phyloP scores from a whole-genome alignment of 2,797 vertebrate genomes.

The Gorsachius magnificus region DNA sequence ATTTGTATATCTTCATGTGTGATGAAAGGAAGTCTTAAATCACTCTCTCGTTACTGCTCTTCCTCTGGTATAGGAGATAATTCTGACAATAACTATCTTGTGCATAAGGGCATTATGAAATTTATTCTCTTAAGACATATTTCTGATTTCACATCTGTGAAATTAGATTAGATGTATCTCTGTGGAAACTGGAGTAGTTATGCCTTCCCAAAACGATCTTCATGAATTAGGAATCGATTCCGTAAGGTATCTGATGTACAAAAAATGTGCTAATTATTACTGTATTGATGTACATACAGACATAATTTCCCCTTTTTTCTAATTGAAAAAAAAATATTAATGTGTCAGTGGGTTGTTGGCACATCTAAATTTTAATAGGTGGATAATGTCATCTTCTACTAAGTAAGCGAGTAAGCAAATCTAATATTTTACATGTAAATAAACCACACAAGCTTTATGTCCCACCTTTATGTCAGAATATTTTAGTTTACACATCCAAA shows the following conservation, averaged over 20 bases:
- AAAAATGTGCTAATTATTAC: background rate
- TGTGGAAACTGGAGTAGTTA: constrained; percentile 17
- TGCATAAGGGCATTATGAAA: constrained; percentile 41
- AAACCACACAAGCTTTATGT: background rate
- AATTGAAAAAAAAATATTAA: background rate
- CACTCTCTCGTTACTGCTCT: background rate
- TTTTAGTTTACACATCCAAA: background rate
- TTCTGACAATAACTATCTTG: background rate
- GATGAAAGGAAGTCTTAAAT: constrained; percentile 10
- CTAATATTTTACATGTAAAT: background rate
- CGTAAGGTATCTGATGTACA: background rate
- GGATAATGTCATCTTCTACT: background rate
- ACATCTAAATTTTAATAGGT: background rate
- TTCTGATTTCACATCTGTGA: constrained; percentile 32
- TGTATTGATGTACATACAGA: background rate
- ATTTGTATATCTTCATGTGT: constrained; percentile 14
- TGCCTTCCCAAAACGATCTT: background rate
- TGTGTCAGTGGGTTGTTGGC: background rate
- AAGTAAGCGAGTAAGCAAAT: background rate
- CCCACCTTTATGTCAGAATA: background rate
- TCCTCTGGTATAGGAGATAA: background rate
- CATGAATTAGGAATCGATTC: background rate
- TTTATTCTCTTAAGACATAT: constrained; percentile 42
- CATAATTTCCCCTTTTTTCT: background rate
- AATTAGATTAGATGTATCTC: constrained; percentile 44